phyloP scores from a whole-genome alignment of 2,797 vertebrate genomes.

The Argyrosomus regius region DNA sequence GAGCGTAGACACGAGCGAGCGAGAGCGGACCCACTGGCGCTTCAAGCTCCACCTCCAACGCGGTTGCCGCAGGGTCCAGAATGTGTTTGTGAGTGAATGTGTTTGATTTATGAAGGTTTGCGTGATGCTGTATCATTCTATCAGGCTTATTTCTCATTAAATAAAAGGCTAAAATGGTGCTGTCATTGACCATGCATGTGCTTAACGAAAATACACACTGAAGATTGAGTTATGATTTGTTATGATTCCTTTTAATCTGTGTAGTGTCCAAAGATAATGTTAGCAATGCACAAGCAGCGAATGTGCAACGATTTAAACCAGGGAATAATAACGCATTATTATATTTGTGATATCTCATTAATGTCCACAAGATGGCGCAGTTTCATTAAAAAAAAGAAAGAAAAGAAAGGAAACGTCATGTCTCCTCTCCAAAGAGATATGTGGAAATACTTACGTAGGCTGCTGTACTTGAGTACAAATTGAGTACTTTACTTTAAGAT shows the following conservation, averaged over 20 bases:
- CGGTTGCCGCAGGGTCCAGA: not conserved
- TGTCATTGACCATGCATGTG: not conserved
- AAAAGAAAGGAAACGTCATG: not conserved
- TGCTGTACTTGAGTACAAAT: too few relatives aligned
- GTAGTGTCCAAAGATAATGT: not conserved
- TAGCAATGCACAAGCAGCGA: not conserved
- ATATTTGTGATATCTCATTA: not conserved
- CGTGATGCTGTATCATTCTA: not conserved
- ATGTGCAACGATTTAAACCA: not conserved
- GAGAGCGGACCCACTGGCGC: not conserved
- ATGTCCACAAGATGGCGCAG: slow-evolving; percentile 69
- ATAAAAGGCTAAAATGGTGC: not conserved
- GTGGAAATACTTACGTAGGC: not conserved
- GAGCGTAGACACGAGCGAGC: not conserved
- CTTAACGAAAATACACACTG: not conserved
- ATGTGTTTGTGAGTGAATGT: too few relatives aligned
- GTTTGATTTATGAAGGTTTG: not conserved
- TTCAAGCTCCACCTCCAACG: slow-evolving; percentile 64
- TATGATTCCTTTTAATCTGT: too few relatives aligned
- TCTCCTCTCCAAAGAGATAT: fast-evolving
- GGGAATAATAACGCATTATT: not conserved
- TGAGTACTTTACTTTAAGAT: too few relatives aligned
- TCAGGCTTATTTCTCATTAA: fast-evolving
- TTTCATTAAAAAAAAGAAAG: slow-evolving; percentile 19
- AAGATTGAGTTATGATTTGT: too few relatives aligned